phyloP scores from a whole-genome alignment of 2,888 invertebrate species.

The Megastigmus dorsalis region DNA sequence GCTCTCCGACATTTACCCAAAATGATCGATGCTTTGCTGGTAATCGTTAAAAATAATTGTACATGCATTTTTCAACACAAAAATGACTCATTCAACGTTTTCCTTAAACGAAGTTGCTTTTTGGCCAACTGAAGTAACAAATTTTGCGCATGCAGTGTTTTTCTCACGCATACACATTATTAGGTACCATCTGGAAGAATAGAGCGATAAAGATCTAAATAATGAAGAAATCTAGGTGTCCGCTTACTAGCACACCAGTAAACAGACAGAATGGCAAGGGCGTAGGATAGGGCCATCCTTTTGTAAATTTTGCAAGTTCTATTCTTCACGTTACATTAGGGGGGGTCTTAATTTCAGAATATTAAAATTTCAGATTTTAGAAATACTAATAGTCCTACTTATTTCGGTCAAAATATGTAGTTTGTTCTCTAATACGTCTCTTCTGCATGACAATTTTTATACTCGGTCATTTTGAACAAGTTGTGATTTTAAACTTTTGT shows the following conservation, averaged over 20 bases:
- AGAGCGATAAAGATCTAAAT: constrained; percentile 30
- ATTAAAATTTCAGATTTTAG: constrained; percentile 23
- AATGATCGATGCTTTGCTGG: constrained; percentile 53
- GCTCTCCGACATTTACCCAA: constrained; percentile 54
- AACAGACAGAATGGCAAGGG: constrained; percentile 73
- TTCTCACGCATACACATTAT: constrained; percentile 36
- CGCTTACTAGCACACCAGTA: constrained; percentile 53
- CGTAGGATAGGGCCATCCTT: constrained; percentile 72
- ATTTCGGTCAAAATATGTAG: too few species aligned
- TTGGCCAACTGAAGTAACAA: constrained; percentile 35
- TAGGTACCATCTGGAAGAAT: constrained; percentile 42
- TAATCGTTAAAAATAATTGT: constrained; percentile 30
- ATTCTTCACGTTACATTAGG: constrained; percentile 13
- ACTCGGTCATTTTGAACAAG: too few species aligned
- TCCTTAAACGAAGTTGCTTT: constrained; percentile 40
- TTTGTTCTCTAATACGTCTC: too few species aligned
- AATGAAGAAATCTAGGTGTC: constrained; percentile 33
- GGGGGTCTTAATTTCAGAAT: constrained; percentile 41
- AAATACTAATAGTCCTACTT: neutral
- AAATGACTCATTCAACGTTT: constrained; percentile 19
- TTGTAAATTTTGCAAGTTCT: constrained; percentile 45
- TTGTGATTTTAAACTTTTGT: too few species aligned
- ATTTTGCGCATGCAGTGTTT: constrained; percentile 53
- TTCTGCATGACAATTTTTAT: too few species aligned
- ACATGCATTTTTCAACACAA: constrained; percentile 17